These are phyloP conservation scores for Erythrolamprus reginae DNA, from an alignment of 2,113 vertebrate species.

Conservation along the genomic window DNA sequence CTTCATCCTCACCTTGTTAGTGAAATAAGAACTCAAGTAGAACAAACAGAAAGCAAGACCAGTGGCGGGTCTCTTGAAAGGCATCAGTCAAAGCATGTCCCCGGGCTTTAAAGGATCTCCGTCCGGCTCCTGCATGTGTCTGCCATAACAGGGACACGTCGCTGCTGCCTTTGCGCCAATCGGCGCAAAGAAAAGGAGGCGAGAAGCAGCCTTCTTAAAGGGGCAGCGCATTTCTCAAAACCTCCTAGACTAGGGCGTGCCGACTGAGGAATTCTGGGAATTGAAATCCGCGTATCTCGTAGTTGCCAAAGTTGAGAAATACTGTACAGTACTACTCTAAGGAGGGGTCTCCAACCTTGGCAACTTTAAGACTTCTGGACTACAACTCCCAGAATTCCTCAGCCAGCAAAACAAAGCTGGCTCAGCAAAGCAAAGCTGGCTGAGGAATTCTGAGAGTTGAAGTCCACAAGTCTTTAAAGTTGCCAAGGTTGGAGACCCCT, in stretches of 20 bases:
- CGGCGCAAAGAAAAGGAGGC: not conserved
- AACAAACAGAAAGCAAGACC: slow-evolving; percentile 67
- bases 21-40: slow-evolving; percentile 68
- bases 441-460: too few species aligned
- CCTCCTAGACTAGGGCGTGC: not conserved
- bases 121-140: not conserved
- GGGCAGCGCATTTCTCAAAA: not conserved
- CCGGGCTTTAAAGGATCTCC: not conserved
- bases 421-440: too few species aligned
- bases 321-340: too few species aligned
- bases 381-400: too few species aligned
- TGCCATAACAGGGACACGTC: slow-evolving; percentile 49
- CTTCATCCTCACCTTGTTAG: slow-evolving; percentile 74
- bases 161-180: slow-evolving; percentile 42
- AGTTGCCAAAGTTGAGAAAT: not conserved
- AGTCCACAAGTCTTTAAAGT: too few species aligned
- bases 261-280: not conserved
- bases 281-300: not conserved
- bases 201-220: slow-evolving; percentile 53
- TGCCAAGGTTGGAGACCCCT: too few species aligned
- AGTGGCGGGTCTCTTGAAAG: slow-evolving; percentile 45
- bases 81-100: slow-evolving; percentile 56
- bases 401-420: too few species aligned
- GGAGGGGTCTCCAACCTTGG: too few species aligned
- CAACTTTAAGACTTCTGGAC: too few species aligned